These are phyloP conservation scores for Rhodophaea formosa DNA, from an alignment of 2,888 invertebrate genomes.

Conservation along the genomic window DNA sequence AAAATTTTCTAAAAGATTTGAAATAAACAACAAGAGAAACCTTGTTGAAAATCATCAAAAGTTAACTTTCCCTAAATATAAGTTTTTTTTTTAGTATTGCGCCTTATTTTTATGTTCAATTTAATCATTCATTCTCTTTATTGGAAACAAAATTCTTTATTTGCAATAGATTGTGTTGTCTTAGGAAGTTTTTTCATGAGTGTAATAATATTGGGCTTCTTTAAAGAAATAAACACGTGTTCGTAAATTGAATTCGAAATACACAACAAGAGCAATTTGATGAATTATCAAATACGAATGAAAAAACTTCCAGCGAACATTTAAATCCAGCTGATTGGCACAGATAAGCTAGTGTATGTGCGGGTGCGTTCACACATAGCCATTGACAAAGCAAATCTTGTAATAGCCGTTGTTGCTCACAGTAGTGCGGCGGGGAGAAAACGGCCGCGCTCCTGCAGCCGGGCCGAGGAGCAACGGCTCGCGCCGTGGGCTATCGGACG, in stretches of 20 bases:
- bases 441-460: constrained; percentile 59
- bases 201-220: neutral
- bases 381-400: constrained; percentile 82
- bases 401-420: constrained; percentile 81
- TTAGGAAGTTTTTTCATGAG: neutral
- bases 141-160: neutral
- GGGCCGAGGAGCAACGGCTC: constrained; percentile 60
- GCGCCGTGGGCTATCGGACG: constrained; percentile 79
- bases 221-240: too few relatives aligned
- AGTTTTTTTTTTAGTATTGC: neutral
- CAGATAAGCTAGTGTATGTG: constrained; percentile 50
- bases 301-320: constrained; percentile 40
- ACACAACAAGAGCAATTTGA: too few relatives aligned
- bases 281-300: too few relatives aligned
- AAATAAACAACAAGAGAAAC: neutral
- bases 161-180: neutral
- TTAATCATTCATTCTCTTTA: neutral
- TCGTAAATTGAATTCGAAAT: too few relatives aligned
- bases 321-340: constrained; percentile 68
- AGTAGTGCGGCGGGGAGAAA: constrained; percentile 80
- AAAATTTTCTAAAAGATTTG: constrained; percentile 5
- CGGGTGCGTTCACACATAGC: constrained; percentile 70
- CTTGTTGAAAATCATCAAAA: neutral
- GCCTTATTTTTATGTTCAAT: neutral
- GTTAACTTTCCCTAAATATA: neutral